Evolutionary conservation across 2,113 vertebrate genomes (phyloP), one percentile per base, ranked within the genome.

Genomic region (Oreochromis spilurus): DNA sequence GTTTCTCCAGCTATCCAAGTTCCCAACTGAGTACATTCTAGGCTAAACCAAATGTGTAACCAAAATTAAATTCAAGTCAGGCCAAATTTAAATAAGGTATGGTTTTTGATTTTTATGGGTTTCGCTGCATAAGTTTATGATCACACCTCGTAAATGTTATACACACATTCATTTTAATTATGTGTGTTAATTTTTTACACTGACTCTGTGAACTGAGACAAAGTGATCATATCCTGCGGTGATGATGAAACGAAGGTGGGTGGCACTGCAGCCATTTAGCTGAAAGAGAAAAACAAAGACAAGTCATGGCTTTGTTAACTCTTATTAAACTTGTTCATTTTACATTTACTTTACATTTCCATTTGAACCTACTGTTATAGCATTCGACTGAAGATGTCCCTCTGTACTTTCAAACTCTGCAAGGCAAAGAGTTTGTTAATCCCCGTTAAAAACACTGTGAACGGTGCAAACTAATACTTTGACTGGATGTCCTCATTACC

Each of bases 141-240:
- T 34, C 17, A n/a, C 45, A 9, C 26, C 10, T 52, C 6, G 1
- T 52, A 77, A 52, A 52, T 52, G 26, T 77, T 77, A 52, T 5
- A 52, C 17, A 21, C 34, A 77, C 48, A 54, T 14, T 62, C 9
- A 77, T 50, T 77, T 52, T 50, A 77, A 52, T 16, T 62, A 84
- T 24, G 4, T 55, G 17, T 85, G 54, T 94, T 75, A 86, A 77
- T 96, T 96, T 90, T 98, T 97, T 85, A 97, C 95, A 87, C 95
- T 96, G 91, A 99, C 92, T 79, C 94, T 96, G 92, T 98, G 97
- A 91, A 99, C 97, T 14, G 98, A 97, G 13, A 97, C 97, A 96
- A 99, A 99, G 85, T 98, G 97, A 91, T 99, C 97, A 67, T 97
- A 98, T 92, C 96, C 98, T 40, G 97, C 97, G 21, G 96, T 86